These are phyloP conservation scores for Parnassius orleans DNA, from an alignment of 2,888 invertebrate genomes.

Conservation along the genomic window DNA sequence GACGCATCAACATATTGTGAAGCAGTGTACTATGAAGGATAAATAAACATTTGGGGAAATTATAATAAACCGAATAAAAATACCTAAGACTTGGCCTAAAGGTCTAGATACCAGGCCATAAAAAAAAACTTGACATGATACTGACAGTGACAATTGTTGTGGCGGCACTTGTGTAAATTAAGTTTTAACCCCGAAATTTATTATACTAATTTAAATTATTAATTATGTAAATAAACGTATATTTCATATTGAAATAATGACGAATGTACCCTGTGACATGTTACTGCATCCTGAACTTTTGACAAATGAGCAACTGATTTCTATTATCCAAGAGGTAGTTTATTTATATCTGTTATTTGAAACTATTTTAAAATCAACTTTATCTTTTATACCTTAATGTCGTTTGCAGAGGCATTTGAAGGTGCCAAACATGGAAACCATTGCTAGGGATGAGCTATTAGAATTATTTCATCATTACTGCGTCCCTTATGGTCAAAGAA, in stretches of 20 bases:
- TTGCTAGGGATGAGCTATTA: slow-evolving; percentile 62
- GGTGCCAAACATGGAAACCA: slow-evolving; percentile 49
- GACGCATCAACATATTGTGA: too few relatives aligned
- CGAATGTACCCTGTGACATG: slow-evolving; percentile 66
- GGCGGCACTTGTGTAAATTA: slow-evolving; percentile 24
- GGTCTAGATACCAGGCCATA: too few relatives aligned
- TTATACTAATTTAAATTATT: not conserved
- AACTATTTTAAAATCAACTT: slow-evolving; percentile 16
- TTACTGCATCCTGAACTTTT: slow-evolving; percentile 72
- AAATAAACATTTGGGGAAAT: too few relatives aligned
- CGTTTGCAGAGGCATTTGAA: slow-evolving; percentile 57
- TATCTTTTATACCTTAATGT: slow-evolving; percentile 8
- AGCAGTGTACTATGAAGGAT: too few relatives aligned
- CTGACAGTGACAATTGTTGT: slow-evolving; percentile 23
- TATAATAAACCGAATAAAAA: too few relatives aligned
- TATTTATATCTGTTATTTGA: slow-evolving; percentile 2
- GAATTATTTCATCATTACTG: slow-evolving; percentile 69
- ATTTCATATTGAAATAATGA: slow-evolving; percentile 30
- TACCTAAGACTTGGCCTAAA: too few relatives aligned
- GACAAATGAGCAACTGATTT: slow-evolving; percentile 61
- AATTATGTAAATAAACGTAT: too few relatives aligned
- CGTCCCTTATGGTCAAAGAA: slow-evolving; percentile 71
- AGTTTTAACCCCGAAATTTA: not conserved
- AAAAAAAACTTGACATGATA: not conserved
- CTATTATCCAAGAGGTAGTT: slow-evolving; percentile 66